Base-by-base conservation (phyloP, 2,797 vertebrate genomes). In the Myotis findleyi region DNA sequence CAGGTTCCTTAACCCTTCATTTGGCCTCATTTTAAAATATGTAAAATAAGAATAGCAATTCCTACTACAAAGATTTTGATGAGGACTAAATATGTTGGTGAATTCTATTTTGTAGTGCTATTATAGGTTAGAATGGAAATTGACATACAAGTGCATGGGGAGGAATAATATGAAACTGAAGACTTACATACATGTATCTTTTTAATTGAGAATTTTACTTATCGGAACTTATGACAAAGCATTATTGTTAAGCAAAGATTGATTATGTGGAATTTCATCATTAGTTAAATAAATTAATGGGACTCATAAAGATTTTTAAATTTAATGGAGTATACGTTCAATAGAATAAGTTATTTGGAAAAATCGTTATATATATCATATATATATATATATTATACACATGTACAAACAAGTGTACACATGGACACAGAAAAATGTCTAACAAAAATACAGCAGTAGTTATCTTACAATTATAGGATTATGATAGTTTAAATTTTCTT, bases 171-270 rank as follows among this genome's bases (percentile, higher is more conserved):
- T 27, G 5, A 86, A 73, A 66, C 3, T 73, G 82, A 75, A 91
- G 6, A 27, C 36, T 81, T 86, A 82, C 79, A 33, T 57, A 75
- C 10, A 64, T 11, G 13, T 76, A 76, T 66, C 1, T 55, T 87
- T 87, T 69, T 36, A 81, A 47, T 53, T 82, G 33, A 81, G 84
- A 41, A 75, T 75, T 84, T 84, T 10, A 62, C 14, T 85, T 93
- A 64, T 0, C 27, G 12, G 10, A 77, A 85, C 51, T 76, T 88
- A 51, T 81, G 21, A 86, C 51, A 80, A 87, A 41, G 14, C 87
- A 87, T 47, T 47, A 69, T 68, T 68, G 72, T 87, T 93, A 87
- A 93, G 9, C n/a, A 87, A 94, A 93, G 14, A 71, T 71, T 82
- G 44, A 93, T 2, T 76, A 18, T 47, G 3, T 73, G 16, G 10